Base-by-base conservation (phyloP, 2,888 invertebrate species). In the Helobdella robusta region DNA sequence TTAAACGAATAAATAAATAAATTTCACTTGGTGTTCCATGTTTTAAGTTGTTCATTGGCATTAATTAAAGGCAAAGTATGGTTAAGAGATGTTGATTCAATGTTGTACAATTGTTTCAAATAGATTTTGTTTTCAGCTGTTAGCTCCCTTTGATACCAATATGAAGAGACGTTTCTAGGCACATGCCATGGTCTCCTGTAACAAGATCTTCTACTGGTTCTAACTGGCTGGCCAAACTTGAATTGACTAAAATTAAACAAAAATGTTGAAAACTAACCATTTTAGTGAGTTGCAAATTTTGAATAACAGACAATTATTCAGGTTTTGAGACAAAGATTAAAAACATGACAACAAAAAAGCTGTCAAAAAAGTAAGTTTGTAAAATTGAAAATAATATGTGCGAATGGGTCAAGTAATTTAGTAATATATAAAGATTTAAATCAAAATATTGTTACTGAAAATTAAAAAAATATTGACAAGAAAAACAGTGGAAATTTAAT, bases 41-140 rank as follows among this genome's bases (percentile, higher is more conserved):
- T 28, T 44, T 60, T n/a, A 15, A 35, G 40, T 20, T 30, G 25
- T 23, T 44, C 28, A 44, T 60, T 36, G 28, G n/a, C 18, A 23
- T 35, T 15, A 11, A 35, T n/a, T 25, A 36, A 60, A 44, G 60
- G 36, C 18, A 36, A 20, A n/a, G n/a, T n/a, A n/a, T n/a, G n/a
- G n/a, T n/a, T n/a, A n/a, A n/a, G n/a, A n/a, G 36, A 46, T 8
- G n/a, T 60, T 48, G 48, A 25, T 4, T 54, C 30, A 58, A 25
- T 64, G 20, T 64, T 20, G 8, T 44, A 54, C 72, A 70, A 81
- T 68, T 92, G 88, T 74, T 87, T 84, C 20, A 94, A 77, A 78
- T 93, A 94, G 59, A 84, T 83, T 75, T 83, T 82, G 78, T 93
- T 94, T 73, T 90, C 89, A 64, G 80, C 73, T 0, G 89, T 89